A percentile compares a stretch with the other conserved stretches of the same genome.
Evolutionary conservation across 2,888 invertebrate species (phyloP).

Genomic region (Podotricha telesiphe): DNA sequence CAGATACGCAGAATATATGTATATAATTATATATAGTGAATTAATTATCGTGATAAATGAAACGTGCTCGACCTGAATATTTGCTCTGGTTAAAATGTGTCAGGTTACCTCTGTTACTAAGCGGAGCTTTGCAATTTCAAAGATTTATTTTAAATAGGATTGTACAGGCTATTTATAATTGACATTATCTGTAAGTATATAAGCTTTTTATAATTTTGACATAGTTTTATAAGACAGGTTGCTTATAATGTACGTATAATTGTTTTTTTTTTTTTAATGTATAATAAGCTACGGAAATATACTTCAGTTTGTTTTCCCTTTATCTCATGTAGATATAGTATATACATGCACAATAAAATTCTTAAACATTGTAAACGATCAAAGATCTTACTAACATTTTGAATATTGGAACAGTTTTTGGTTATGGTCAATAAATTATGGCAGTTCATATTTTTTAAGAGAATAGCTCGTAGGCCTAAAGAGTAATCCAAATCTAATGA

Average conservation of each 20-base stretch:
- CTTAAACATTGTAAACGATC: no score
- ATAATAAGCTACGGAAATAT: no score
- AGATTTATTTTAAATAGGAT: neutral
- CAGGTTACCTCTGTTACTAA: slow-evolving; percentile 24
- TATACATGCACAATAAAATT: no score
- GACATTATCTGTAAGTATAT: neutral
- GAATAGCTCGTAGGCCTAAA: neutral
- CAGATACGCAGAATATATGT: neutral
- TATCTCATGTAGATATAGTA: no score
- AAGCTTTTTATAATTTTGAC: neutral
- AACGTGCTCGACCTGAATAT: slow-evolving; percentile 30
- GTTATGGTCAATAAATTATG: no score
- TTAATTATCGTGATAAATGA: slow-evolving; percentile 26
- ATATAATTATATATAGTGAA: slow-evolving; percentile 11
- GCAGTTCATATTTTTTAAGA: no score
- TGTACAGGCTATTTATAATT: neutral
- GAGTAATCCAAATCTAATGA: neutral
- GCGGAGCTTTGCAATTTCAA: neutral
- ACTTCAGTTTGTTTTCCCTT: no score
- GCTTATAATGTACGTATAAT: no score
- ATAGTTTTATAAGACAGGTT: neutral
- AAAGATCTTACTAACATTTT: no score
- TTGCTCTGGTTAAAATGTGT: slow-evolving; percentile 11
- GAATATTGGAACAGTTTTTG: no score
- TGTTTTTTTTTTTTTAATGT: no score